phyloP scores from a whole-genome alignment of 2,888 invertebrate species.

The Cryptus armator region DNA sequence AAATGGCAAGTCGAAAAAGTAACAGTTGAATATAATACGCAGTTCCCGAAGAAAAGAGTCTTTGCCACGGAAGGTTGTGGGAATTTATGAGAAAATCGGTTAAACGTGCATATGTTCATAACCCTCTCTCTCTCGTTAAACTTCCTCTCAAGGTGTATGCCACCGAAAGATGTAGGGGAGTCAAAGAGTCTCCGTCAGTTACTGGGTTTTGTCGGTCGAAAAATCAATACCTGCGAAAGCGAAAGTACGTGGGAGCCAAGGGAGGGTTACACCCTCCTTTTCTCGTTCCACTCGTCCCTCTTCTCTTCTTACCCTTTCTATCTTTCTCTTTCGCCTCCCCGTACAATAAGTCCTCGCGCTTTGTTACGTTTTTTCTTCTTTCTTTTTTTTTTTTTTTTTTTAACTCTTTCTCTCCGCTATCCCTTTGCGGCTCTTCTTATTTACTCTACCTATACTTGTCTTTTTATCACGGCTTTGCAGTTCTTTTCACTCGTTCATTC shows the following conservation, averaged over 20 bases:
- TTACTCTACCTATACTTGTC: slow-evolving; percentile 42
- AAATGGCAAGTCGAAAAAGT: background rate
- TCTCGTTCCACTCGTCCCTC: slow-evolving; percentile 61
- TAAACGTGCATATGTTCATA: slow-evolving; percentile 36
- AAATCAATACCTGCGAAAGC: slow-evolving; percentile 81
- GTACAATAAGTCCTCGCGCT: slow-evolving; percentile 17
- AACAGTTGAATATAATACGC: background rate
- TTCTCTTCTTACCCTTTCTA: slow-evolving; percentile 72
- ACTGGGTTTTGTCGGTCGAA: slow-evolving; percentile 79
- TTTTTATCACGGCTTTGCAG: slow-evolving; percentile 54
- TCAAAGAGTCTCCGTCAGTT: slow-evolving; percentile 69
- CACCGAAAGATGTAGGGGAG: slow-evolving; percentile 53
- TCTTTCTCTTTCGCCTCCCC: slow-evolving; percentile 65
- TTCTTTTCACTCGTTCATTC: slow-evolving; percentile 65
- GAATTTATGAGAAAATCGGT: slow-evolving; percentile 37
- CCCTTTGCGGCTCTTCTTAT: slow-evolving; percentile 48
- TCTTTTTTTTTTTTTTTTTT: slow-evolving; percentile 26
- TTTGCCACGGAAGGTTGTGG: background rate
- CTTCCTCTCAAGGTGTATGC: slow-evolving; percentile 64
- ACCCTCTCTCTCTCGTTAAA: slow-evolving; percentile 36
- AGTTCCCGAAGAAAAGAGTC: background rate
- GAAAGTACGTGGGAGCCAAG: slow-evolving; percentile 67
- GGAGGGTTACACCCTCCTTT: slow-evolving; percentile 58
- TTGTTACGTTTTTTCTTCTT: background rate
- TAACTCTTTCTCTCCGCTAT: background rate